These are phyloP conservation scores for Belgica antarctica DNA, from an alignment of 2,888 invertebrate species.

Conservation along the genomic window DNA sequence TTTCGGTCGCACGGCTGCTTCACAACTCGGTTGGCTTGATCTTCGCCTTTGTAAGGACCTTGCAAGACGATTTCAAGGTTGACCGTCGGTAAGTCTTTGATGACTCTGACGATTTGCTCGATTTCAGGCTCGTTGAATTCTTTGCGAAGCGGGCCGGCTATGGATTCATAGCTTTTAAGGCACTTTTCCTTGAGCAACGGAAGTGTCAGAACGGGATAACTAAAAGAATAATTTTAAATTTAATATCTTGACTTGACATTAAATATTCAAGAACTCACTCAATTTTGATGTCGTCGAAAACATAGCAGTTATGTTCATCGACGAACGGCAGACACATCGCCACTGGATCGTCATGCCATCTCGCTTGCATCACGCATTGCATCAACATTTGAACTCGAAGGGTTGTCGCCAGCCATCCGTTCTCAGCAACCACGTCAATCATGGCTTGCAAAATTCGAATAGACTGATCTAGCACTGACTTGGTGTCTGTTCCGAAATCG, in stretches of 20 bases:
- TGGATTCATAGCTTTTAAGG: conserved; percentile 60
- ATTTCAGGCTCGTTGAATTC: conserved; percentile 69
- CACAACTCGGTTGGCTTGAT: conserved; percentile 49
- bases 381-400: conserved; percentile 73
- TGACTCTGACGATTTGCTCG: conserved; percentile 65
- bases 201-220: conserved; percentile 49
- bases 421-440: conserved; percentile 89
- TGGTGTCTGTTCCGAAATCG: conserved; percentile 94
- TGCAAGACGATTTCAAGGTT: conserved; percentile 60
- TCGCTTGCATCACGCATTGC: conserved; percentile 89
- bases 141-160: conserved; percentile 62
- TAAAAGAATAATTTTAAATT: conserved; percentile 20
- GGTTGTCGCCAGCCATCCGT: conserved; percentile 83
- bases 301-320: conserved; percentile 62
- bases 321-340: conserved; percentile 76
- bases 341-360: conserved; percentile 76
- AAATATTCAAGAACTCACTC: conserved; percentile 48
- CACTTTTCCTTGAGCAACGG: conserved; percentile 52
- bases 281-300: conserved; percentile 59
- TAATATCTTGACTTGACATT: background rate
- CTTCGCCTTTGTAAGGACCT: conserved; percentile 56
- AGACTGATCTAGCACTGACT: conserved; percentile 94
- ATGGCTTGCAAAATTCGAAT: conserved; percentile 93
- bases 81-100: conserved; percentile 66
- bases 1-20: conserved; percentile 53